Percentiles rank a stretch among this genome's conserved stretches.
These are phyloP conservation scores for Leptinotarsa tumamoca DNA, from an alignment of 2,888 invertebrate species.

Conservation along the genomic window DNA sequence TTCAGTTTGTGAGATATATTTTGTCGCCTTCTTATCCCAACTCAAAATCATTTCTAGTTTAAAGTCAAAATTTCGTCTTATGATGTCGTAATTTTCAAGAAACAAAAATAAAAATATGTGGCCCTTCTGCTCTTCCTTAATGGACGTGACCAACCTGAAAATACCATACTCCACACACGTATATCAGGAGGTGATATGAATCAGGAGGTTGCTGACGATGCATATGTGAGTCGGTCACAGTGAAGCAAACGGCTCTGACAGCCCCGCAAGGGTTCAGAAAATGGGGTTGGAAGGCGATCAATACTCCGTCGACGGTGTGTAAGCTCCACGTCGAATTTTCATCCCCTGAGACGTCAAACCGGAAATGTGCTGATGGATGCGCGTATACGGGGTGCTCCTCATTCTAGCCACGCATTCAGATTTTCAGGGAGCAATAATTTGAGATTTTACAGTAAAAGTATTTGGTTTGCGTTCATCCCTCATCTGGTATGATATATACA, in stretches of 20 bases:
- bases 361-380: slow-evolving; percentile 41
- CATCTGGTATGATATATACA: too few relatives aligned
- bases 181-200: not conserved
- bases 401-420: not conserved
- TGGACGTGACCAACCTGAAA: not conserved
- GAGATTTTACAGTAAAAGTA: not conserved
- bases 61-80: too few relatives aligned
- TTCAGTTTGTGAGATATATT: too few relatives aligned
- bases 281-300: slow-evolving; percentile 58
- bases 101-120: too few relatives aligned
- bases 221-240: slow-evolving; percentile 50
- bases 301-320: slow-evolving; percentile 56
- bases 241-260: slow-evolving; percentile 52
- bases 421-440: not conserved
- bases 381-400: slow-evolving; percentile 18
- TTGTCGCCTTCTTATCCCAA: too few relatives aligned
- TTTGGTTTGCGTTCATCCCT: too few relatives aligned
- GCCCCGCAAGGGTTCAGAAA: slow-evolving; percentile 54
- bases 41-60: too few relatives aligned
- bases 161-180: not conserved
- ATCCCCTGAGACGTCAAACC: slow-evolving; percentile 48
- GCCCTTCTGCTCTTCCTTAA: not conserved
- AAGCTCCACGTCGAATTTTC: slow-evolving; percentile 53
- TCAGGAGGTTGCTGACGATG: slow-evolving; percentile 23
- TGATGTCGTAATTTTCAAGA: not conserved